Evolutionary conservation across 2,797 vertebrate genomes (phyloP), one percentile per base, ranked within the genome.

Genomic region (Ptychadena robeensis): DNA sequence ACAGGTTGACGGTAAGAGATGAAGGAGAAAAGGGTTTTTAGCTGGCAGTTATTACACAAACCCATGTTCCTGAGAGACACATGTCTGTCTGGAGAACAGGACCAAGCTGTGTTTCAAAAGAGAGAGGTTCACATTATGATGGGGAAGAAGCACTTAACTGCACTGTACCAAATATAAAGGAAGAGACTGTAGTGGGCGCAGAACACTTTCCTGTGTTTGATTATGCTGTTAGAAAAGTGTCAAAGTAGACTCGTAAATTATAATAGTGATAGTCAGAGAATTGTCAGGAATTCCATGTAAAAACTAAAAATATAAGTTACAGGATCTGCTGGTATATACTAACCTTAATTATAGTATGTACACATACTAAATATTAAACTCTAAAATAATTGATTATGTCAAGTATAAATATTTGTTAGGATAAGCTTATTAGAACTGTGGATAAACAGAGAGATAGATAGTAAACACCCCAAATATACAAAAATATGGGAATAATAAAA

Each of bases 21-120:
- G 27, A 40, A 63, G 30, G 28, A 14, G 28, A 75, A 75, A 64
- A 59, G 27, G 28, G 4, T 35, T 75, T 75, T 64, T n/a, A n/a
- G 44, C 22, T 53, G 44, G 44, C 27, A 64, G 15, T 38, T 75
- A 32, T 61, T 73, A 73, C 53, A 53, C 53, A 57, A 72, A 57
- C 48, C 72, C 34, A 44, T 40, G 35, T 64, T 31, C 35, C 59
- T 40, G 0, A 3, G 34, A 63, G 73, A 40, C 27, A 40, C 61
- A 28, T 75, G 18, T 25, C 73, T 64, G 59, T 35, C 37, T 28
- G 14, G 10, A 27, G 64, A 75, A 59, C 11, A 18, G 31, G 32
- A 64, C 22, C 14, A 34, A 11, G 59, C 32, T 65, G 7, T 75
- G 38, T 30, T 31, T 64, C 31, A 40, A 74, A 32, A 64, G 34